These are phyloP conservation scores for Melanotaenia trifasciata DNA, from an alignment of 2,797 vertebrate species.

Conservation along the genomic window DNA sequence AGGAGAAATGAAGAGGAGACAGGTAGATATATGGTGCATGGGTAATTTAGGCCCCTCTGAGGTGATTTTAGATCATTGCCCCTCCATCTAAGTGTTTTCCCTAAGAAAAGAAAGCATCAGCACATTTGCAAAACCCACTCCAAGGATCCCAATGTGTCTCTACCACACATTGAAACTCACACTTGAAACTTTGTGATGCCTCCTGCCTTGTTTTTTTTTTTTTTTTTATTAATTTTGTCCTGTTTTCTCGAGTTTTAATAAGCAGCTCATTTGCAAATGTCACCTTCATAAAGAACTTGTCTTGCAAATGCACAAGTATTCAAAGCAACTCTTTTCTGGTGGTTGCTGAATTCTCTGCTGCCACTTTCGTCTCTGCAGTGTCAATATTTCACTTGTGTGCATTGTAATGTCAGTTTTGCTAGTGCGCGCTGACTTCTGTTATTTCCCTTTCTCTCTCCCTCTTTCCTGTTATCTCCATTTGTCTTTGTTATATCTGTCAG, in stretches of 20 bases:
- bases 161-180: conserved; percentile 9
- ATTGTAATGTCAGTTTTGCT: conserved; percentile 45
- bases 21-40: conserved; percentile 38
- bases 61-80: conserved; percentile 56
- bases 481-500: conserved; percentile 66
- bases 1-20: conserved; percentile 33
- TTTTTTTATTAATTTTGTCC: neutral
- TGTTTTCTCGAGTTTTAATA: conserved; percentile 5
- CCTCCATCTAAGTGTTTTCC: conserved; percentile 42
- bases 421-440: conserved; percentile 32
- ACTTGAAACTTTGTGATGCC: neutral
- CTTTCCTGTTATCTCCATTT: conserved; percentile 53
- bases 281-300: conserved; percentile 3
- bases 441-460: conserved; percentile 18
- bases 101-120: conserved; percentile 55
- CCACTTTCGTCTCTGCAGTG: conserved; percentile 42
- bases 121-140: conserved; percentile 40
- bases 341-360: conserved; percentile 27
- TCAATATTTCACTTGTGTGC: conserved; percentile 60
- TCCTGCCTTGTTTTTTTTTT: conserved; percentile 1
- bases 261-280: conserved; percentile 20
- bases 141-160: conserved; percentile 6
- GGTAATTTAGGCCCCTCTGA: conserved; percentile 37
- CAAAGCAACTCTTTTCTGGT: conserved; percentile 22
- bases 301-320: conserved; percentile 40